Conservation (phyloP, 2,113 vertebrate genomes). For the Nematolebias whitei region DNA sequence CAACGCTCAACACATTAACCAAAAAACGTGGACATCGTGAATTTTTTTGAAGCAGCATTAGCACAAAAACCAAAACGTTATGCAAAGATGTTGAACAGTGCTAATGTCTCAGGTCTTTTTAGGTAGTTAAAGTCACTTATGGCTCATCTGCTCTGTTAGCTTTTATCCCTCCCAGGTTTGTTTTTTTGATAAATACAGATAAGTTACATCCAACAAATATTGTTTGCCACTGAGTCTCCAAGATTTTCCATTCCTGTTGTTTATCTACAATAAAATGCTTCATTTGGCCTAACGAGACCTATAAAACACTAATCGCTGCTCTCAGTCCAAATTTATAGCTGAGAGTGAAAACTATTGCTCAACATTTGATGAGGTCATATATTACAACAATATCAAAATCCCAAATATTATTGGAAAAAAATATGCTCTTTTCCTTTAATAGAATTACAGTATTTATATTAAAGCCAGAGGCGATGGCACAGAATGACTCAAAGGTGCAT, state of each 20-base stretch:
- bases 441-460: conserved; percentile 8
- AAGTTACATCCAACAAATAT: neutral
- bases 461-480: neutral
- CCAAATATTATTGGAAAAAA: neutral
- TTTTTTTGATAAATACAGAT: neutral
- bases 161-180: neutral
- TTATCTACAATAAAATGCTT: neutral
- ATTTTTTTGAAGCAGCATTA: neutral
- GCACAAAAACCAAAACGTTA: neutral
- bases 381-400: conserved; percentile 10
- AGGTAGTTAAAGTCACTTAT: neutral
- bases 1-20: conserved; percentile 16
- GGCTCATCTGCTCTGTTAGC: neutral
- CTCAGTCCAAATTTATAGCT: neutral
- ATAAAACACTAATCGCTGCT: neutral
- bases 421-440: conserved; percentile 21
- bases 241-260: neutral
- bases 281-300: neutral
- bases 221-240: too few species aligned
- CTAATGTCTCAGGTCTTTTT: neutral
- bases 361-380: conserved; percentile 13
- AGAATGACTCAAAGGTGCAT: conserved; percentile 42
- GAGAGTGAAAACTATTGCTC: conserved; percentile 5
- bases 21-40: neutral
- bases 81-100: neutral